Base-by-base conservation (phyloP, 2,888 invertebrate genomes). In the Spodoptera exigua region DNA sequence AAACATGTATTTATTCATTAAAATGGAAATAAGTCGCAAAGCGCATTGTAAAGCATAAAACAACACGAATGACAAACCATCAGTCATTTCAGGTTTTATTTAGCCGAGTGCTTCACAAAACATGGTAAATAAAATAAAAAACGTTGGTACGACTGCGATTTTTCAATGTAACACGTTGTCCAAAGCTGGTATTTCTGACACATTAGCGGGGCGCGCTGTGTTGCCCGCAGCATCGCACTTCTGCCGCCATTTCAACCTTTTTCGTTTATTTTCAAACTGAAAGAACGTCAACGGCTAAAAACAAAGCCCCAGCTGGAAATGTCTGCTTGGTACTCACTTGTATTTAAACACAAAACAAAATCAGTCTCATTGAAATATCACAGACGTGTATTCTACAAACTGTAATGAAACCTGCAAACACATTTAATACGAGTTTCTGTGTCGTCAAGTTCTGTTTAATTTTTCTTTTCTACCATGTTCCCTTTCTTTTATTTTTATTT, bases 131-230 rank as follows among this genome's bases (percentile, higher is more conserved):
- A 57, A 52, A 71, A 54, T 37, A 53, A 63, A 54, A 66, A 48
- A 54, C 51, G 12, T 34, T 47, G 40, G 59, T 52, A 52, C 67
- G 65, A 57, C 55, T 43, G 57, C 17, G 57, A 78, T 80, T 74
- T 71, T 71, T 65, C 68, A 72, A 68, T 80, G 65, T 58, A 44
- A 62, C 65, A 45, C 69, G 72, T 68, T 74, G 75, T 71, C 71
- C 70, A 56, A 70, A 76, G 76, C 71, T 74, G 70, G 80, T 81
- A 83, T 83, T 85, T 80, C 78, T 75, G 61, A 78, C 80, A 82
- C 82, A 83, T 84, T 82, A 82, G 77, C 72, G 75, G 52, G 69
- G 58, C 62, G 62, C 69, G 67, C 63, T 27, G 73, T 70, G 40
- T 34, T 47, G 59, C 59, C 66, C 74, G 71, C 78, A 69, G 80